Evolutionary conservation across 2,113 vertebrate species (phyloP).

Genomic region (Ciconia maguari): DNA sequence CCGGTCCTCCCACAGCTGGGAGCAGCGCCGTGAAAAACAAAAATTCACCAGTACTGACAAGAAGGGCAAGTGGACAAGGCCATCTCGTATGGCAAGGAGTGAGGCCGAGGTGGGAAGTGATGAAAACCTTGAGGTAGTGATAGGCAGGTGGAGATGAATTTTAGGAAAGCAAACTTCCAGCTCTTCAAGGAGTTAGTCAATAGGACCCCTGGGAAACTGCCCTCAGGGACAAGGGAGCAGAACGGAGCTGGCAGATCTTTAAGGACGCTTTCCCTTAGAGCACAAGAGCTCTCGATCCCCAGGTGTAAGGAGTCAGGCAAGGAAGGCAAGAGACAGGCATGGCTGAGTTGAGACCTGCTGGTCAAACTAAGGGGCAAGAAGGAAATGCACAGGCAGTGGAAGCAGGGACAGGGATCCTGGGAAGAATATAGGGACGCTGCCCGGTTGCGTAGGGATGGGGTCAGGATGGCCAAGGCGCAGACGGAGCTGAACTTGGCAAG

Average conservation of each 20-base stretch:
- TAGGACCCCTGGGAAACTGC: neutral
- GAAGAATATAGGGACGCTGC: neutral
- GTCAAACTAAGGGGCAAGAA: neutral
- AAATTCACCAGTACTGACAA: neutral
- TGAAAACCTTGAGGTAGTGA: neutral
- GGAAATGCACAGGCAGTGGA: neutral
- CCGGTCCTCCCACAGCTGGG: neutral
- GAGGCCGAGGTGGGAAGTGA: neutral
- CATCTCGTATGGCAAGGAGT: neutral
- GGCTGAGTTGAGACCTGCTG: neutral
- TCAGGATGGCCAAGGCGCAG: neutral
- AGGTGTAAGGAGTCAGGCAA: neutral
- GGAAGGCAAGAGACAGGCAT: neutral
- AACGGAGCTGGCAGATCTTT: neutral
- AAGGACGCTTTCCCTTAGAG: neutral
- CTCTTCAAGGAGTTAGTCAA: neutral
- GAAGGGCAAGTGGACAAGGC: neutral
- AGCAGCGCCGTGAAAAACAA: neutral
- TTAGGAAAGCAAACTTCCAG: neutral
- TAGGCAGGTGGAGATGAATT: neutral
- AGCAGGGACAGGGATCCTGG: neutral
- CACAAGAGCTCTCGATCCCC: neutral
- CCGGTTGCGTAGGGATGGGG: neutral
- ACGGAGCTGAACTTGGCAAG: neutral
- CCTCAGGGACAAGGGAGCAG: neutral